Conservation (phyloP, 2,797 vertebrate genomes). For the Atherinosoma microstoma region DNA sequence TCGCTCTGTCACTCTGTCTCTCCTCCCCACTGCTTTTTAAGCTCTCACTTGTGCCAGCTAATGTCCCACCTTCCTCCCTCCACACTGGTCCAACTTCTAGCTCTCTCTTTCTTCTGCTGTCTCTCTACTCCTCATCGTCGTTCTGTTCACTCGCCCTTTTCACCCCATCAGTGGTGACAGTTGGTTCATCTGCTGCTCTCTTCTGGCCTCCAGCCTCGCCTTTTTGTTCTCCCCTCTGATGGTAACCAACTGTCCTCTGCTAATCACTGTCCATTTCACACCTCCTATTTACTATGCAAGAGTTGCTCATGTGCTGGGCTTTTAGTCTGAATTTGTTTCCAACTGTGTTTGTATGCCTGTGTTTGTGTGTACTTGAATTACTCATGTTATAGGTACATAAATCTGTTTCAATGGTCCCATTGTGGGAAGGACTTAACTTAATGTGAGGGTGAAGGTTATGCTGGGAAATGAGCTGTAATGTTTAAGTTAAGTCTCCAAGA, state of each 20-base stretch:
- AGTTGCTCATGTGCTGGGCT: conserved; percentile 35
- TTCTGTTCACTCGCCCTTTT: conserved; percentile 37
- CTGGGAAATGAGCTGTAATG: background rate
- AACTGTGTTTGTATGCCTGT: background rate
- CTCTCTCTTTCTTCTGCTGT: conserved; percentile 13
- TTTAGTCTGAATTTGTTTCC: conserved; percentile 26
- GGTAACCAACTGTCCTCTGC: conserved; percentile 40
- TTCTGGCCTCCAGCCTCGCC: conserved; percentile 39
- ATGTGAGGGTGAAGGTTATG: conserved; percentile 6
- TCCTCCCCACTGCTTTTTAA: conserved; percentile 51
- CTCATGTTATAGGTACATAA: conserved; percentile 1
- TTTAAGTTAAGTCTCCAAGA: conserved; percentile 4
- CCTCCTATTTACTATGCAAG: conserved; percentile 44
- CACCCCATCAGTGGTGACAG: conserved; percentile 40
- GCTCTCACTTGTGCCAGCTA: conserved; percentile 44
- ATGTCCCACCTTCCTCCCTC: conserved; percentile 53
- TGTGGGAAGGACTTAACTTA: background rate
- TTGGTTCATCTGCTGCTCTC: conserved; percentile 46
- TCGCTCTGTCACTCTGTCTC: conserved; percentile 51
- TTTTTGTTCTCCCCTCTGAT: conserved; percentile 33
- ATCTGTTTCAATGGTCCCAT: background rate
- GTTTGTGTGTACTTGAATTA: conserved; percentile 1
- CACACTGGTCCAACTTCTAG: conserved; percentile 26
- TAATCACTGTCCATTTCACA: conserved; percentile 39
- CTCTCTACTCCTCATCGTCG: conserved; percentile 42